Conservation (phyloP, 1,140 invertebrate genomes). For the Camponotus floridanus region DNA sequence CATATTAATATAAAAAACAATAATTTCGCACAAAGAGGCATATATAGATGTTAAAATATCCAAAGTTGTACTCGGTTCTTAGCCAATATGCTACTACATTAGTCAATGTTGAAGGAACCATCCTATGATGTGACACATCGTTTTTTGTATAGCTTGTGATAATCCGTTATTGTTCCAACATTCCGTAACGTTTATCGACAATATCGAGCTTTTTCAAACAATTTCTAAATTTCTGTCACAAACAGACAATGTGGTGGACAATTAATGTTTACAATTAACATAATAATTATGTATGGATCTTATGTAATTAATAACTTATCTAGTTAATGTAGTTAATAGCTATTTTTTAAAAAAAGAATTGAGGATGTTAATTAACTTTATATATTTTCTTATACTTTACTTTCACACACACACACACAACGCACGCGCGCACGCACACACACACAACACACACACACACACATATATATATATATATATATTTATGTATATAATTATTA, state of each 20-base stretch:
- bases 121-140: not conserved
- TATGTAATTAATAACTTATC: too few species aligned
- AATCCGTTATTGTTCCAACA: not conserved
- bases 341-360: too few species aligned
- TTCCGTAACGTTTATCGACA: constrained; percentile 1
- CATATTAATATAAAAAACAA: not conserved
- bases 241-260: not conserved
- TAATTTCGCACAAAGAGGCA: not conserved
- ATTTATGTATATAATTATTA: too few species aligned
- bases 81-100: not conserved
- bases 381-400: too few species aligned
- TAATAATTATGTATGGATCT: not conserved
- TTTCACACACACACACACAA: too few species aligned
- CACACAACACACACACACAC: too few species aligned
- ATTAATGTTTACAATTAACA: too few species aligned
- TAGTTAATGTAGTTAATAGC: too few species aligned
- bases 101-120: not conserved
- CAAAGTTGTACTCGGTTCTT: not conserved
- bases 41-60: not conserved
- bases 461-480: too few species aligned
- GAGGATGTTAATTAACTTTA: too few species aligned
- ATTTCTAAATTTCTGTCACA: constrained; percentile 21
- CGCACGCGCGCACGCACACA: too few species aligned
- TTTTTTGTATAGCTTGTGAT: not conserved
- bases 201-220: constrained; percentile 35